These are phyloP conservation scores for Chloroclystis v-ata DNA, from an alignment of 2,888 invertebrate species.

Conservation along the genomic window DNA sequence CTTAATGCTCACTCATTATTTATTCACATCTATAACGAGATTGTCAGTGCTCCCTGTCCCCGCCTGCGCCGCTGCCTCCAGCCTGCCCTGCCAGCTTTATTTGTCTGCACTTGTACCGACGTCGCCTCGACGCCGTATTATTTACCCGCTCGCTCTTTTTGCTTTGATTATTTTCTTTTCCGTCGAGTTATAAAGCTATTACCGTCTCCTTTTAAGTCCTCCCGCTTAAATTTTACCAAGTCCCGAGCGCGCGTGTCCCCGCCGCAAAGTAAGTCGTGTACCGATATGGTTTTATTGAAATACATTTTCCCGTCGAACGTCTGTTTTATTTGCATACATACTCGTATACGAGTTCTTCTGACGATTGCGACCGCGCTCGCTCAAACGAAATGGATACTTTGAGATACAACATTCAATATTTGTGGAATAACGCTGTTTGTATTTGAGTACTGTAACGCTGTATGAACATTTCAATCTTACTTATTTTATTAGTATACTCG, in stretches of 20 bases:
- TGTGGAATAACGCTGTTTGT: slow-evolving; percentile 22
- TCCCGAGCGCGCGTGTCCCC: slow-evolving; percentile 27
- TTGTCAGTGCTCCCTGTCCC: slow-evolving; percentile 65
- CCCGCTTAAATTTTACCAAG: slow-evolving; percentile 28
- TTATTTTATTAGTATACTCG: slow-evolving; percentile 2
- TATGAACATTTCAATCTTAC: slow-evolving; percentile 5
- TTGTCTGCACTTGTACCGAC: slow-evolving; percentile 43
- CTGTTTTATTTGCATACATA: slow-evolving; percentile 44
- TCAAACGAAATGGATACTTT: slow-evolving; percentile 27
- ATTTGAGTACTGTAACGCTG: slow-evolving; percentile 11
- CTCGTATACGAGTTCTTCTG: slow-evolving; percentile 33
- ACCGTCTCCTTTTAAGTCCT: slow-evolving; percentile 49
- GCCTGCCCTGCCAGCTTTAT: slow-evolving; percentile 50
- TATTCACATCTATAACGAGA: slow-evolving; percentile 76
- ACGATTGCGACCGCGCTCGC: slow-evolving; percentile 32
- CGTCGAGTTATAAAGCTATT: slow-evolving; percentile 56
- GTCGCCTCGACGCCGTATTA: slow-evolving; percentile 36
- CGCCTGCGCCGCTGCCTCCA: slow-evolving; percentile 41
- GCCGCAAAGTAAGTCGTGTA: slow-evolving; percentile 24
- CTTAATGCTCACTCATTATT: slow-evolving; percentile 74
- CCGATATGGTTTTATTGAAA: slow-evolving; percentile 40
- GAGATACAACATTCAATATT: slow-evolving; percentile 25
- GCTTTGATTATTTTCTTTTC: slow-evolving; percentile 56
- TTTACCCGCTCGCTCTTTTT: slow-evolving; percentile 55
- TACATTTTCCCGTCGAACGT: slow-evolving; percentile 40